These are phyloP conservation scores for Synanthedon vespiformis DNA, from an alignment of 2,888 invertebrate genomes.

Conservation along the genomic window DNA sequence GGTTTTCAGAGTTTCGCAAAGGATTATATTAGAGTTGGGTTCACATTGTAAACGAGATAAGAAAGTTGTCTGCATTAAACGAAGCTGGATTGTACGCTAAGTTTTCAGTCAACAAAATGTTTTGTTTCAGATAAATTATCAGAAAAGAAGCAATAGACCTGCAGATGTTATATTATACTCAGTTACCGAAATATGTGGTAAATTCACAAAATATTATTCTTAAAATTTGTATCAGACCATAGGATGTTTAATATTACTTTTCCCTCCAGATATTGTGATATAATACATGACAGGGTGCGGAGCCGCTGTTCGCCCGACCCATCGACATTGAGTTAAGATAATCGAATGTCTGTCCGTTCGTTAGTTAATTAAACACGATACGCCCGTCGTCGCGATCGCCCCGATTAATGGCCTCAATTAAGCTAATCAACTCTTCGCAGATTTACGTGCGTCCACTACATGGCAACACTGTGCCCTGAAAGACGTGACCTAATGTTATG, in stretches of 20 bases:
- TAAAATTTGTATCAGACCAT: too few species aligned
- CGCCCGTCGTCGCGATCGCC: slow-evolving; percentile 45
- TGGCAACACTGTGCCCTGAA: slow-evolving; percentile 6
- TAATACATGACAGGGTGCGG: neutral
- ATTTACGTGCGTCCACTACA: slow-evolving; percentile 36
- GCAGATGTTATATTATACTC: too few species aligned
- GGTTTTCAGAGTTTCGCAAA: slow-evolving; percentile 27
- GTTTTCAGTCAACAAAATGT: slow-evolving; percentile 8
- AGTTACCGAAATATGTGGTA: too few species aligned
- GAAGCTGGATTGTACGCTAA: neutral
- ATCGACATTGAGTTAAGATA: slow-evolving; percentile 46
- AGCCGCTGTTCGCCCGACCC: slow-evolving; percentile 20
- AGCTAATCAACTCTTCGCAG: slow-evolving; percentile 57
- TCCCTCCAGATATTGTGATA: too few species aligned
- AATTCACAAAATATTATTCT: too few species aligned
- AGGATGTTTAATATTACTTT: too few species aligned
- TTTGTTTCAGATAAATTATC: neutral
- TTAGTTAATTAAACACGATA: slow-evolving; percentile 68
- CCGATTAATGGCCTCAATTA: slow-evolving; percentile 62
- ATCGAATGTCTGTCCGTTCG: slow-evolving; percentile 51
- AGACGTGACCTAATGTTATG: slow-evolving; percentile 20
- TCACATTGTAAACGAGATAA: slow-evolving; percentile 17
- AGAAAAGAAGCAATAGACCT: too few species aligned
- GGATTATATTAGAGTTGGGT: slow-evolving; percentile 26
- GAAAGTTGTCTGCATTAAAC: slow-evolving; percentile 14